Evolutionary conservation across 2,797 vertebrate species (phyloP), one percentile per base, ranked within the genome.

Genomic region (Setipinna tenuifilis): DNA sequence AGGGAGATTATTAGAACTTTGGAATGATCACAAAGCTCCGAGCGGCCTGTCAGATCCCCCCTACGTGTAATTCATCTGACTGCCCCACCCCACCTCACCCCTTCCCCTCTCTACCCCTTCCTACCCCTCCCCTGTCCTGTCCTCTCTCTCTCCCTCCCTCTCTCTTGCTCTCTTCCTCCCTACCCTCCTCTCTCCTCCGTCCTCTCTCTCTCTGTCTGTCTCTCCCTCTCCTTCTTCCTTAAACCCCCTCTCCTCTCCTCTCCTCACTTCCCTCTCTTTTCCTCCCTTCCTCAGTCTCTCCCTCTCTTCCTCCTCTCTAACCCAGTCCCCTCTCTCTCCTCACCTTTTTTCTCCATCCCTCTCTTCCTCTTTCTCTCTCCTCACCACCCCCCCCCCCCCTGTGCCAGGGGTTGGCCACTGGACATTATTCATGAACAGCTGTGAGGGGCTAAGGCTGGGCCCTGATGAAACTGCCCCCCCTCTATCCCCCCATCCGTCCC

Each of bases 1-100:
- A 98, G 98, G 97, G 98, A 98, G 97, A 98, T 99, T 98, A 98
- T 98, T 98, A 97, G 98, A 98, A 98, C 96, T 98, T 98, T 99
- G 97, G 97, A 98, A 98, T 99, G 98, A 98, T 99, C 98, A 99
- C 98, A 99, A 98, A 98, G 98, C 98, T 97, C 96, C 95, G 97
- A 96, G 96, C 97, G 96, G 97, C 96, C 97, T 98, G 98, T 98
- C 98, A 98, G 97, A 98, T 98, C 97, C 97, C 97, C 96, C 97
- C 97, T 98, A 96, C 96, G 95, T 97, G 97, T 98, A 97, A 99
- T 98, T 99, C 97, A 98, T 98, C 98, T 99, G 96, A 95, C 96
- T 96, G 95, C 91, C 31, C 90, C 85, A 50, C 90, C 86, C 41
- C 59, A 81, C 50, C 83, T 31, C 82, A 48, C 50, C 86, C 16